Evolutionary conservation across 2,113 vertebrate genomes (phyloP).

Genomic region (Lepus americanus): DNA sequence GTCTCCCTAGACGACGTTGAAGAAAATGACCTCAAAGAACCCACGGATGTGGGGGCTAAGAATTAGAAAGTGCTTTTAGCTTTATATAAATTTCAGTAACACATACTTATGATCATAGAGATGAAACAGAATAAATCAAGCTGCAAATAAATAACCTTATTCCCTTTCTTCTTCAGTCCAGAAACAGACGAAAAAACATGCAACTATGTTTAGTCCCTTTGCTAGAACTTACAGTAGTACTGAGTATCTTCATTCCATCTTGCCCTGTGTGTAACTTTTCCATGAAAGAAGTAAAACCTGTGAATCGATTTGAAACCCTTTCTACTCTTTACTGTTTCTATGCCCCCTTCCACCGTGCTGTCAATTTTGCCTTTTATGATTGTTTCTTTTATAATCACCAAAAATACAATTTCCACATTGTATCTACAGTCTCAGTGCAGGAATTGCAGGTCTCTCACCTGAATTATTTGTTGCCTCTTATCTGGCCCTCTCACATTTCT

Average conservation of each 20-base stretch:
- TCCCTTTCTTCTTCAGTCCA: slow-evolving; percentile 32
- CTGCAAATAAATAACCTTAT: slow-evolving; percentile 6
- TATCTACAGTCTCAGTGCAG: neutral
- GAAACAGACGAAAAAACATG: neutral
- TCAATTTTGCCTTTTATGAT: neutral
- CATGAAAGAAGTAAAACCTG: neutral
- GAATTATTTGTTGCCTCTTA: neutral
- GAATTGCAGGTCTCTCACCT: neutral
- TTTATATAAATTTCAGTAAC: slow-evolving; percentile 13
- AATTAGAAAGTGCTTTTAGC: slow-evolving; percentile 17
- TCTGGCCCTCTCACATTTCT: neutral
- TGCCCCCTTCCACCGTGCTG: neutral
- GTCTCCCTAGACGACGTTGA: neutral
- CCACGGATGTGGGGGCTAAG: neutral
- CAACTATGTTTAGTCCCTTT: neutral
- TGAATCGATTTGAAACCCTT: neutral
- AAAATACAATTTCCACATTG: no score
- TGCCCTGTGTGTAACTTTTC: neutral
- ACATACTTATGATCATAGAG: slow-evolving; percentile 35
- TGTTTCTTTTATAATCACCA: neutral
- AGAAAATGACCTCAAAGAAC: slow-evolving; percentile 36
- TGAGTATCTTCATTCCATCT: neutral
- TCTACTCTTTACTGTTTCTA: neutral
- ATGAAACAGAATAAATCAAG: slow-evolving; percentile 59
- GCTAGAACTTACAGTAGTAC: neutral